Evolutionary conservation across 2,888 invertebrate genomes (phyloP).

Genomic region (Bugula neritina): DNA sequence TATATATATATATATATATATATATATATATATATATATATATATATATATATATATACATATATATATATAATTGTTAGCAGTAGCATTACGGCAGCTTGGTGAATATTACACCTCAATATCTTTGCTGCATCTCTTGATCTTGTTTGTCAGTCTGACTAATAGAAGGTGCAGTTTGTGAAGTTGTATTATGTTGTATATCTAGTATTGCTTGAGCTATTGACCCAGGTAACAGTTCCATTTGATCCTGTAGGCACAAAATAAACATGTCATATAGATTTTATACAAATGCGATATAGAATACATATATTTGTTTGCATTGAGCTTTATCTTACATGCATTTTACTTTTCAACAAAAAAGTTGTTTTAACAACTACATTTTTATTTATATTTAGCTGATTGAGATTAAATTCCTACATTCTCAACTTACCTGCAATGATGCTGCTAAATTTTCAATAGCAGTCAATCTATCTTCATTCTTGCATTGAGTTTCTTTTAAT

Average conservation of each 20-base stretch:
- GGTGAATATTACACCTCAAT: too few species aligned
- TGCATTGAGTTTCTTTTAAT: conserved; percentile 88
- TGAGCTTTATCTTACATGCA: background rate
- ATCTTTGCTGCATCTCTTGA: too few species aligned
- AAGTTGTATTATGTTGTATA: background rate
- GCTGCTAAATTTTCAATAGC: conserved; percentile 87
- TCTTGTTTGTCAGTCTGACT: too few species aligned
- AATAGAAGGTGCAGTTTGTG: too few species aligned
- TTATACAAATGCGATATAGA: background rate
- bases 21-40: too few species aligned
- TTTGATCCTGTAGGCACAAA: background rate
- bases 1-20: too few species aligned
- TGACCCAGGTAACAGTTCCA: background rate
- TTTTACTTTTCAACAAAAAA: background rate
- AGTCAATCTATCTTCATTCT: conserved; percentile 83
- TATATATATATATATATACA: too few species aligned
- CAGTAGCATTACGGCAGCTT: too few species aligned
- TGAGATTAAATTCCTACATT: background rate
- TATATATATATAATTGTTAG: too few species aligned
- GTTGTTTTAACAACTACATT: background rate
- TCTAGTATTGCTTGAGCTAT: background rate
- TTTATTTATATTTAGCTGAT: background rate
- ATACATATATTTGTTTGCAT: background rate
- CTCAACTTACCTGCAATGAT: conserved; percentile 61
- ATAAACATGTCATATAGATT: background rate